Base-by-base conservation (phyloP, 2,888 invertebrate genomes). In the Clitarchus hookeri region DNA sequence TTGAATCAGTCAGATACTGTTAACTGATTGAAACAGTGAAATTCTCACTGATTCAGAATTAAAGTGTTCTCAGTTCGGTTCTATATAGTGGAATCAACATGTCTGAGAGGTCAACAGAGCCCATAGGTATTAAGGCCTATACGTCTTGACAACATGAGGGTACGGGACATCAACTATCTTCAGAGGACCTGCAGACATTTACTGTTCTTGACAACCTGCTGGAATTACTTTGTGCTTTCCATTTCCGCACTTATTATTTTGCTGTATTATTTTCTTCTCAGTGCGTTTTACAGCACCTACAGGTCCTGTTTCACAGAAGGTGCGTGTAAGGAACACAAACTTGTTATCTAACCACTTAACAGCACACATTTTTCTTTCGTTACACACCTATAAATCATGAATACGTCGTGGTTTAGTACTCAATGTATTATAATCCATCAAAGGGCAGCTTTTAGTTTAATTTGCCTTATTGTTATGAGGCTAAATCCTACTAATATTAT, bases 291-390 rank as follows among this genome's bases (percentile, higher is more conserved):
- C 65, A 65, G 16, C 65, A 65, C 65, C 65, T 16, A 65, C 65
- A 65, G 65, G 65, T 65, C 16, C 65, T 11, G 65, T 23, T 65
- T 65, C n/a, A 65, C 65, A 65, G 65, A 65, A n/a, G n/a, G n/a
- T 6, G 16, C 8, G 11, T 65, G n/a, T 19, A 19, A 12, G 65
- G 23, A 6, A 23, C 0, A 65, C 65, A 65, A 65, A 6, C 16
- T 65, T 65, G n/a, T 65, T 65, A 65, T 65, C 65, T 65, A 65
- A 19, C 65, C 65, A 16, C 65, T 65, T 65, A 65, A 65, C 65
- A 65, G 65, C 65, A 65, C 65, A 65, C 0, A 65, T 65, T 6
- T 65, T 65, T 65, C 65, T 65, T 65, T 65, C 65, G n/a, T 65
- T 65, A 65, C 23, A 65, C 65, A 23, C 65, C 65, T 65, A 19